Evolutionary conservation across 92 coral and sea anemone species (phyloP), one percentile per base, ranked within the genome.

Genomic region (Porites lobata): DNA sequence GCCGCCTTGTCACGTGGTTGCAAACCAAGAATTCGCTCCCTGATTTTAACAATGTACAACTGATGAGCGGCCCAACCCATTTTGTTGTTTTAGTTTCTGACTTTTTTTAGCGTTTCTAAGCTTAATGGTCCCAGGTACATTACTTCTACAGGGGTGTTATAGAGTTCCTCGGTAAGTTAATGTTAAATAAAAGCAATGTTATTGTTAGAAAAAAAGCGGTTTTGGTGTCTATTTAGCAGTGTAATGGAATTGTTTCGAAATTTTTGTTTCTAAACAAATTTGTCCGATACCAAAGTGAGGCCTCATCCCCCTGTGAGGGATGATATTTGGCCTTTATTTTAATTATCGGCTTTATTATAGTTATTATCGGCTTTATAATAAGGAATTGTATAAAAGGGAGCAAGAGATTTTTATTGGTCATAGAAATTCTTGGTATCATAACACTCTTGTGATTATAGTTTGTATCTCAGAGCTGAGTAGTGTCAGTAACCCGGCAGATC

Each of bases 391-490:
- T 76, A 66, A 87, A 57, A 77, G 72, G 68, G 93, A 83, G 8
- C 83, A 72, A 75, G 91, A 73, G 87, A 93, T 75, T 93, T 93
- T 82, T 72, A 86, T 18, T 93, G 96, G 96, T 69, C 93, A 50
- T 95, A 79, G 38, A 85, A 52, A 7, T 12, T 70, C 15, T 47
- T 32, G 12, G 38, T 43, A 70, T 70, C 21, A 1, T 26, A 2
- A 22, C 15, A 9, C 13, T 26, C 38, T 10, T 14, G 19, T 4
- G 43, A 14, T 70, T 38, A 38, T 38, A 15, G 15, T 14, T 43
- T 70, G 1, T 32, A 38, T 38, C 66, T 62, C 66, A 62, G 66
- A 62, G 21, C 24, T 18, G 11, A 56, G 11, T 10, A 56, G 15
- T 10, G 15, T 62, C 65, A 62, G 66, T 18, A 38, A 38, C 47